These are phyloP conservation scores for Philereme vetulata DNA, from an alignment of 2,888 invertebrate genomes.

Conservation along the genomic window DNA sequence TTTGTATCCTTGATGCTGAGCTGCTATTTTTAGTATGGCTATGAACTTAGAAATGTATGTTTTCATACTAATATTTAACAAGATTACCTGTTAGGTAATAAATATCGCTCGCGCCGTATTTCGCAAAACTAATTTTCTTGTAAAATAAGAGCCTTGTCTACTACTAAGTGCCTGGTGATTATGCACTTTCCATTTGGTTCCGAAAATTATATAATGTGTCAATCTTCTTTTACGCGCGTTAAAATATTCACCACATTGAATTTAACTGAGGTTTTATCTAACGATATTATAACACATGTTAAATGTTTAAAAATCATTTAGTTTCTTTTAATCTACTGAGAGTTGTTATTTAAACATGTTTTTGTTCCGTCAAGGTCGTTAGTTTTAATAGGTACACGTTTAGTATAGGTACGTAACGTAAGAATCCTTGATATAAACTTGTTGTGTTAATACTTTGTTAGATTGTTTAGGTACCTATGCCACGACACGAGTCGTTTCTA, in stretches of 20 bases:
- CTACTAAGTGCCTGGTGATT: neutral
- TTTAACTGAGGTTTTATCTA: slow-evolving; percentile 27
- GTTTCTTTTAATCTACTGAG: slow-evolving; percentile 39
- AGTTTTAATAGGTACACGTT: slow-evolving; percentile 38
- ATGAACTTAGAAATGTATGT: too few species aligned
- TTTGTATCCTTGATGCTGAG: slow-evolving; percentile 29
- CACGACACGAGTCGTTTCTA: slow-evolving; percentile 31
- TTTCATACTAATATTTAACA: too few species aligned
- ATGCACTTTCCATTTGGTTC: slow-evolving; percentile 20
- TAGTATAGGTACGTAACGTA: slow-evolving; percentile 36
- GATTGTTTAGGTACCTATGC: slow-evolving; percentile 35
- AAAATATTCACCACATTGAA: slow-evolving; percentile 18
- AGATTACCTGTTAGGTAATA: neutral
- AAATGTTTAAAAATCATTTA: slow-evolving; percentile 32
- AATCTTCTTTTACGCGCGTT: slow-evolving; percentile 16
- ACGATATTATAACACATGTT: slow-evolving; percentile 29
- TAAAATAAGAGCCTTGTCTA: slow-evolving; percentile 1
- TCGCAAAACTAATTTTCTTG: slow-evolving; percentile 4
- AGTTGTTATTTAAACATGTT: slow-evolving; percentile 52
- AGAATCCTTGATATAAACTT: slow-evolving; percentile 40
- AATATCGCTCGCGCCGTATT: neutral
- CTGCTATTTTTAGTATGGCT: slow-evolving; percentile 3
- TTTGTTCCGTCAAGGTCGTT: slow-evolving; percentile 49
- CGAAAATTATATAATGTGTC: slow-evolving; percentile 27
- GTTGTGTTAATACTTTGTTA: slow-evolving; percentile 39